These are phyloP conservation scores for Sylvietta virens DNA, from an alignment of 2,113 vertebrate species.

Conservation along the genomic window DNA sequence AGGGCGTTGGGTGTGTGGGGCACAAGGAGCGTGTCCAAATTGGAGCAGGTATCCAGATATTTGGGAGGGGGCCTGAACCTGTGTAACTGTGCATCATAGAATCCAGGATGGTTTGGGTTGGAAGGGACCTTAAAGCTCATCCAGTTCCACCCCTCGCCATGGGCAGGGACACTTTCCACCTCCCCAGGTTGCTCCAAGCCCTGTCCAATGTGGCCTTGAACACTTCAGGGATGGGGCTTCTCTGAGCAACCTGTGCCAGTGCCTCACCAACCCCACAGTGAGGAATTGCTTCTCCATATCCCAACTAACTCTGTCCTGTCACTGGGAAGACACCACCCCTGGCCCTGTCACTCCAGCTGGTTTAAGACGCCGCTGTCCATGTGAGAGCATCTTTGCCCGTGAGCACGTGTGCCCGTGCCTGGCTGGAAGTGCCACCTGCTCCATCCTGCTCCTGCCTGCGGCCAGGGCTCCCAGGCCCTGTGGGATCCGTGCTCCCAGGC, in stretches of 20 bases:
- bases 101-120: neutral
- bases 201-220: neutral
- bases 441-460: neutral
- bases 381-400: rapidly evolving
- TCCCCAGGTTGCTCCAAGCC: neutral
- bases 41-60: rapidly evolving
- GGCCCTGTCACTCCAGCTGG: neutral
- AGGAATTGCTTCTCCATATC: neutral
- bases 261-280: neutral
- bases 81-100: rapidly evolving
- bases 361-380: rapidly evolving
- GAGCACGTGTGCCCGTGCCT: rapidly evolving
- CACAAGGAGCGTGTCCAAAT: rapidly evolving
- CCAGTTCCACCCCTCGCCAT: rapidly evolving
- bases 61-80: rapidly evolving
- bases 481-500: neutral
- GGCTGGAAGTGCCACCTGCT: neutral
- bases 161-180: neutral
- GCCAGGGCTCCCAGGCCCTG: neutral
- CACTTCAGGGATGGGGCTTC: neutral
- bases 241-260: neutral
- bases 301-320: neutral
- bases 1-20: rapidly evolving
- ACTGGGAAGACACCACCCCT: neutral
- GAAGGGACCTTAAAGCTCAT: neutral